These are phyloP conservation scores for Phalacrocorax brasilianus DNA, from an alignment of 2,113 vertebrate genomes.

Conservation along the genomic window DNA sequence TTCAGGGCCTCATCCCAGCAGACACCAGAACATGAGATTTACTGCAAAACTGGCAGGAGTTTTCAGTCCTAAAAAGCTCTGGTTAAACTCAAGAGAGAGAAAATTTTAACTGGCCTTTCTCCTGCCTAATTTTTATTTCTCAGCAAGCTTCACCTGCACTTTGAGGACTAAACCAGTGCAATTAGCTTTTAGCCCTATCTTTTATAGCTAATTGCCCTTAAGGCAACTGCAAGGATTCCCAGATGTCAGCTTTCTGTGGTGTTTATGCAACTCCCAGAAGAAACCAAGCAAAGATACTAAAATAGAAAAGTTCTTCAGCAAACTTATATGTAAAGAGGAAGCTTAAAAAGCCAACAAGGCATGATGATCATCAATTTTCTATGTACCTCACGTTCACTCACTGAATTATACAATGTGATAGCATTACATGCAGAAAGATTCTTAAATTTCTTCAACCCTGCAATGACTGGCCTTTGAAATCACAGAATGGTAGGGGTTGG, in stretches of 20 bases:
- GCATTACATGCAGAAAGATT: background rate
- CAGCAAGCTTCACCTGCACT: background rate
- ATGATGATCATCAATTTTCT: constrained; percentile 10
- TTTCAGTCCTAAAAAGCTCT: background rate
- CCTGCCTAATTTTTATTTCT: background rate
- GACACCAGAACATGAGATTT: background rate
- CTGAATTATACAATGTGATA: background rate
- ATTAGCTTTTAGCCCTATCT: constrained; percentile 45
- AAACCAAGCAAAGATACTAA: constrained; percentile 4
- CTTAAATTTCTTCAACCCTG: background rate
- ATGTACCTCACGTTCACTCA: background rate
- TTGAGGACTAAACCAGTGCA: constrained; percentile 24
- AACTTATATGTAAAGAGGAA: background rate
- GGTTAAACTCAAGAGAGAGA: background rate
- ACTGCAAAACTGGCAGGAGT: background rate
- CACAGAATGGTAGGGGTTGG: no score
- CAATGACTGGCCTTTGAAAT: background rate
- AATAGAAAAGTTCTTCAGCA: constrained; percentile 32
- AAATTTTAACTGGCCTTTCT: background rate
- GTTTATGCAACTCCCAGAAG: constrained; percentile 14
- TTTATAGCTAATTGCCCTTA: constrained; percentile 47
- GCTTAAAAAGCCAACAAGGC: constrained; percentile 16
- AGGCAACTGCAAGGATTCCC: constrained; percentile 31
- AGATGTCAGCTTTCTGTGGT: constrained; percentile 31
- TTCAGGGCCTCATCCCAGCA: background rate